Conservation (phyloP, 2,888 invertebrate genomes). For the Camponotus fellah region DNA sequence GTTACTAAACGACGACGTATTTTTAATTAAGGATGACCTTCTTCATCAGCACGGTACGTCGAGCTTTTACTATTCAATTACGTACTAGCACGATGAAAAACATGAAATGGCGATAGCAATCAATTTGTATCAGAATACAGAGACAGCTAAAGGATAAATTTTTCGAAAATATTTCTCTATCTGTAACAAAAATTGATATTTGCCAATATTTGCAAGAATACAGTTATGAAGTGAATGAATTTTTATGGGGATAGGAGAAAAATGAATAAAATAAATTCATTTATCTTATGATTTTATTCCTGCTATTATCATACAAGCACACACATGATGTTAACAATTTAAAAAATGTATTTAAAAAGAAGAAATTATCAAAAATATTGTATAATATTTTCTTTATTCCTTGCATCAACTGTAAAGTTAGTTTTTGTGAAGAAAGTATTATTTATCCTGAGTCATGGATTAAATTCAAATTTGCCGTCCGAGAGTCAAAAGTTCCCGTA, state of each 20-base stretch:
- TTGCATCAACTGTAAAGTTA: not conserved
- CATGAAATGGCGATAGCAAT: not conserved
- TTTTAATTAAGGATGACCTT: constrained; percentile 66
- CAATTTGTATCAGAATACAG: not conserved
- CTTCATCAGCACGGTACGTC: not conserved
- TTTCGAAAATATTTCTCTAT: not conserved
- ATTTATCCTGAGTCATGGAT: not conserved
- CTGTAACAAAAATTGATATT: not conserved
- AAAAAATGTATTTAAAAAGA: not conserved
- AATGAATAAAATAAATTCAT: not conserved
- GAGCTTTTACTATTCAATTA: constrained; percentile 35
- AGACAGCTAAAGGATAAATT: not conserved
- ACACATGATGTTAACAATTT: no score
- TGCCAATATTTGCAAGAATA: not conserved
- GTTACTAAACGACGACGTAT: constrained; percentile 56
- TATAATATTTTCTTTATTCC: not conserved
- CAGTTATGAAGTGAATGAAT: not conserved
- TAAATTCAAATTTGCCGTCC: not conserved
- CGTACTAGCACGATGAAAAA: not conserved
- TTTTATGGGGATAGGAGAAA: not conserved
- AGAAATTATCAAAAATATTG: not conserved
- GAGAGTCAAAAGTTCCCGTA: not conserved
- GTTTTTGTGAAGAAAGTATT: not conserved
- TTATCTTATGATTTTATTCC: not conserved
- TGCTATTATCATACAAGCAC: not conserved